Evolutionary conservation across 2,888 invertebrate species (phyloP).

Genomic region (Ormyrus pomaceus): DNA sequence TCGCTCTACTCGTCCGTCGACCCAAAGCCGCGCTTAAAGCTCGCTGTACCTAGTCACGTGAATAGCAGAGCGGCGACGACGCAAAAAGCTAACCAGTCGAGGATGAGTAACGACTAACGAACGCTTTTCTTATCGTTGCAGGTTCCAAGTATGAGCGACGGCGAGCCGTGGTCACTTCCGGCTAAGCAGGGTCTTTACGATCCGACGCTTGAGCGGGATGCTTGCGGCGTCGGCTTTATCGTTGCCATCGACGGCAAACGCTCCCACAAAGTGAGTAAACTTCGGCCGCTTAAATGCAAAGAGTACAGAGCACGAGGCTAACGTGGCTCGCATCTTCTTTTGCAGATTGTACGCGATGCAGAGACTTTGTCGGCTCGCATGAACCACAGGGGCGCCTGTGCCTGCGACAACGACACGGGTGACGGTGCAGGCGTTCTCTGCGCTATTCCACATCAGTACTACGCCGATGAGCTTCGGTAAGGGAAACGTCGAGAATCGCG

Average conservation of each 20-base stretch:
- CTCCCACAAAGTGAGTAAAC: conserved; percentile 87
- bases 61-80: no score
- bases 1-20: conserved; percentile 22
- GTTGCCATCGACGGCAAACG: conserved; percentile 97
- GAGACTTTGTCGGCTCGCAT: conserved; percentile 96
- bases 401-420: conserved; percentile 99
- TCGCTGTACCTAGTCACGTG: neutral
- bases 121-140: conserved; percentile 59
- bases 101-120: neutral
- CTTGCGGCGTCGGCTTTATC: conserved; percentile 99
- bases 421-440: conserved; percentile 99
- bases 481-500: conserved; percentile 30
- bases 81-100: no score
- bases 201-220: conserved; percentile 96
- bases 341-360: conserved; percentile 95
- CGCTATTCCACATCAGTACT: conserved; percentile 97
- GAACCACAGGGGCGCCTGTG: conserved; percentile 99
- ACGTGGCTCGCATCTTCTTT: conserved; percentile 49
- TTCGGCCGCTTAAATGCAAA: neutral
- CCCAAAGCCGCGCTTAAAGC: neutral
- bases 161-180: conserved; percentile 89
- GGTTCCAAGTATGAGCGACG: conserved; percentile 75
- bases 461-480: conserved; percentile 89
- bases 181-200: conserved; percentile 95
- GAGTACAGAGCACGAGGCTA: no score